phyloP scores from a whole-genome alignment of 2,888 invertebrate species.

The Dyspetes luteomarginatus region DNA sequence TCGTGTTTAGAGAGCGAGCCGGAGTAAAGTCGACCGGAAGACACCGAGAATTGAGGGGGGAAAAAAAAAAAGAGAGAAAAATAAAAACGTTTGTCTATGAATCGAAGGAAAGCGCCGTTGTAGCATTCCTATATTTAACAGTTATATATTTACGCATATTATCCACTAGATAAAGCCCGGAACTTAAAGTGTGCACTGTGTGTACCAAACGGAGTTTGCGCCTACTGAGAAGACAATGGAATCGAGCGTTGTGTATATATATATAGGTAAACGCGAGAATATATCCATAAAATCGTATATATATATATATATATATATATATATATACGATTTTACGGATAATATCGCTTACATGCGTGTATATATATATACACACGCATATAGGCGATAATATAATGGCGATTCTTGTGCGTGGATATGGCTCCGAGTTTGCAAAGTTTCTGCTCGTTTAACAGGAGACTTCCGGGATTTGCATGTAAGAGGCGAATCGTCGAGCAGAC shows the following conservation, averaged over 20 bases:
- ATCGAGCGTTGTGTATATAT: constrained; percentile 9
- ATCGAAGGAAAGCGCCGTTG: constrained; percentile 53
- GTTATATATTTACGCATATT: constrained; percentile 1
- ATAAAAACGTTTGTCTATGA: constrained; percentile 43
- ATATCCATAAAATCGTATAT: neutral
- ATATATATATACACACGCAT: constrained; percentile 13
- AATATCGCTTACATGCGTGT: constrained; percentile 34
- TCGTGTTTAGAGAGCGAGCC: neutral
- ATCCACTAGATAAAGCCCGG: constrained; percentile 40
- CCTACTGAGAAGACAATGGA: constrained; percentile 61
- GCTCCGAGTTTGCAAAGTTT: constrained; percentile 50
- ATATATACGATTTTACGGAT: constrained; percentile 10
- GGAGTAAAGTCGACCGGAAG: constrained; percentile 51
- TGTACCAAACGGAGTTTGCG: constrained; percentile 49
- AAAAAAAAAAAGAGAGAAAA: constrained; percentile 1
- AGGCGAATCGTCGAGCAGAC: constrained; percentile 45
- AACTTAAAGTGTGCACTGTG: constrained; percentile 36
- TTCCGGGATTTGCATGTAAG: constrained; percentile 55
- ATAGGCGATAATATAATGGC: constrained; percentile 39
- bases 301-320: neutral
- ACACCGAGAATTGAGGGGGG: constrained; percentile 23
- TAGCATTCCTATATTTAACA: too few relatives aligned
- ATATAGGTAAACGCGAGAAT: neutral
- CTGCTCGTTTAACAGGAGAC: constrained; percentile 61
- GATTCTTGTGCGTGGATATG: constrained; percentile 30